These are phyloP conservation scores for Taeniopygia guttata DNA, from an alignment of 2,797 vertebrate genomes.

Conservation along the genomic window DNA sequence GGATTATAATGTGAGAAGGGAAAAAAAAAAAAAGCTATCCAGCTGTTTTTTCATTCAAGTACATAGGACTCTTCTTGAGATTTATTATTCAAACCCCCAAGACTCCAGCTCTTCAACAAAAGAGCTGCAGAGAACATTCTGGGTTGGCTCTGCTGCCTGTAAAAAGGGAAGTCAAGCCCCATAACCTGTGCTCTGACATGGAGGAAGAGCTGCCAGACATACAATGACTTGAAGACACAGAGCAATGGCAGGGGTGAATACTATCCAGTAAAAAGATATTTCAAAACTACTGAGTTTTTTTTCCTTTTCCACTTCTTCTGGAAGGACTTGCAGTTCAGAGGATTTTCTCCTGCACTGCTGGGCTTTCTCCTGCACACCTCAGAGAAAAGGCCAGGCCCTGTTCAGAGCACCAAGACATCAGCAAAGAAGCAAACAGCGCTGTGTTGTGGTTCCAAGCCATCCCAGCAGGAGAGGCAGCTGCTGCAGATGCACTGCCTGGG, in stretches of 20 bases:
- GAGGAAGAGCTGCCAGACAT: background rate
- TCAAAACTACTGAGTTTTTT: background rate
- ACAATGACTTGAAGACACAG: background rate
- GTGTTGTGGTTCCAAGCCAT: background rate
- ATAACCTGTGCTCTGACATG: rapidly evolving
- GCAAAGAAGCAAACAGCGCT: background rate
- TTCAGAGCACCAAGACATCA: background rate
- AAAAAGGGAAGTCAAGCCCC: background rate
- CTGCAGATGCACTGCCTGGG: too few species aligned
- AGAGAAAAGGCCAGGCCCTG: background rate
- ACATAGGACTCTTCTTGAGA: background rate
- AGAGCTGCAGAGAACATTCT: background rate
- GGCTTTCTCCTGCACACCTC: background rate
- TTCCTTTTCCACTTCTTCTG: rapidly evolving
- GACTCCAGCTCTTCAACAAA: background rate
- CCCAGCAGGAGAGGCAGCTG: background rate
- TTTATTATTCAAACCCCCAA: background rate
- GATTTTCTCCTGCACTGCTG: background rate
- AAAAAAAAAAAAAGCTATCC: too few species aligned
- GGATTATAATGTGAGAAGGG: background rate
- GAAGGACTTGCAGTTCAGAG: background rate
- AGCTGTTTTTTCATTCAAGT: background rate
- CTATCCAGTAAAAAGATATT: background rate
- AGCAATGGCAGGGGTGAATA: background rate
- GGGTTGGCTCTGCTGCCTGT: background rate